Evolutionary conservation across 2,113 vertebrate genomes (phyloP).

Genomic region (Lycocorax pyrrhopterus): DNA sequence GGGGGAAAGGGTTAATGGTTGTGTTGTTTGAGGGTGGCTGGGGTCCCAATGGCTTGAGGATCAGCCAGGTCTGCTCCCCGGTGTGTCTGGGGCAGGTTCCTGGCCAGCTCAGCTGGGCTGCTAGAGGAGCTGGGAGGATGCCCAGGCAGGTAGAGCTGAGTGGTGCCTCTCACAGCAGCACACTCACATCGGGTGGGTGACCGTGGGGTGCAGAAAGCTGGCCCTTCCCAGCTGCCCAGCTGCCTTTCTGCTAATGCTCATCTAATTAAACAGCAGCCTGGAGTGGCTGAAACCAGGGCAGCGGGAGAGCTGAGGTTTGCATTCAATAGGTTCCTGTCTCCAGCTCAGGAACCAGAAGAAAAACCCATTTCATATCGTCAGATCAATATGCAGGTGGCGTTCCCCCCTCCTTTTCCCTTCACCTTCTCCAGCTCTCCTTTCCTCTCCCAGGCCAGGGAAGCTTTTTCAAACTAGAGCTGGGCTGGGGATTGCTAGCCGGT

Average conservation of each 20-base stretch:
- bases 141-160: background rate
- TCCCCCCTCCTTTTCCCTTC: background rate
- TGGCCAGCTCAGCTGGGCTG: background rate
- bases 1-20: background rate
- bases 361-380: background rate
- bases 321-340: background rate
- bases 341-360: background rate
- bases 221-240: background rate
- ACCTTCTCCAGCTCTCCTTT: background rate
- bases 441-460: background rate
- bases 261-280: constrained; percentile 34
- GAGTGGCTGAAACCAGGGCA: constrained; percentile 27
- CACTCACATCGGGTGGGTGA: constrained; percentile 7
- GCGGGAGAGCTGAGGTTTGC: constrained; percentile 6
- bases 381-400: background rate
- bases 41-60: background rate
- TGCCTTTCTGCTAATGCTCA: constrained; percentile 8
- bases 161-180: constrained; percentile 32
- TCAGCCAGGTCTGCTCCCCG: background rate
- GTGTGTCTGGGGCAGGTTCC: background rate
- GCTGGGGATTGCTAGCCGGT: background rate
- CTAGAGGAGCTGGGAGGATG: background rate
- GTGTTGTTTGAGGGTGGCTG: background rate
- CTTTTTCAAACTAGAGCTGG: background rate
- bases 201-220: background rate